phyloP scores from a whole-genome alignment of 2,888 invertebrate genomes.

The Alcis repandata region DNA sequence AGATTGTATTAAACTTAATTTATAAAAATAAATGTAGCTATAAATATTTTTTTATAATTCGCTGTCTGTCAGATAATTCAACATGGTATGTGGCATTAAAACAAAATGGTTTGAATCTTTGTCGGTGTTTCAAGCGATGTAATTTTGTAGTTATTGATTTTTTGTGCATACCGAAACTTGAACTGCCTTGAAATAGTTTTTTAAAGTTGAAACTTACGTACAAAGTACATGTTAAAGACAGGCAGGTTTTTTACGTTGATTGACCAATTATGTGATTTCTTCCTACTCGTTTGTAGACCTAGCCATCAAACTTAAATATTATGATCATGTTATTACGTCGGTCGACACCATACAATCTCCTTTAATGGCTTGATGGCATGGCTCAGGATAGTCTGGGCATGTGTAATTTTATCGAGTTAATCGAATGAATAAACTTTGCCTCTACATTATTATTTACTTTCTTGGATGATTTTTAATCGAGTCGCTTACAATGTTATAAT shows the following conservation, averaged over 20 bases:
- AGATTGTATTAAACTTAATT: conserved; percentile 30
- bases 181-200: conserved; percentile 20
- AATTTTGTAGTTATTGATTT: conserved; percentile 37
- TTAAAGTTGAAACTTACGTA: conserved; percentile 4
- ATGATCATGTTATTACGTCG: not conserved
- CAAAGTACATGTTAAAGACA: not conserved
- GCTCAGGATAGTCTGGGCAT: not conserved
- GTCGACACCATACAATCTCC: not conserved
- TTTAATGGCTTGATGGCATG: not conserved
- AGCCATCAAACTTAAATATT: conserved; percentile 4
- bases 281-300: conserved; percentile 2
- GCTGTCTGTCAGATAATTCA: conserved; percentile 16
- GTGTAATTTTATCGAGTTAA: no score
- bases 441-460: no score
- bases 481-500: not conserved
- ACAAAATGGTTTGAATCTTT: conserved; percentile 23
- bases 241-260: conserved; percentile 14
- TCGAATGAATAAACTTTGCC: no score
- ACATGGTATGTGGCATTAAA: conserved; percentile 26
- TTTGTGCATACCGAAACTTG: conserved; percentile 21
- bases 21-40: conserved; percentile 17
- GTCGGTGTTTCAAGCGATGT: conserved; percentile 14
- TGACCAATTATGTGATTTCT: conserved; percentile 15
- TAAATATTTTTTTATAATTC: conserved; percentile 19
- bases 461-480: not conserved